A percentile compares a stretch with the other conserved stretches of the same genome.
These are phyloP conservation scores for Spodoptera littoralis DNA, from an alignment of 2,888 invertebrate genomes.

Conservation along the genomic window DNA sequence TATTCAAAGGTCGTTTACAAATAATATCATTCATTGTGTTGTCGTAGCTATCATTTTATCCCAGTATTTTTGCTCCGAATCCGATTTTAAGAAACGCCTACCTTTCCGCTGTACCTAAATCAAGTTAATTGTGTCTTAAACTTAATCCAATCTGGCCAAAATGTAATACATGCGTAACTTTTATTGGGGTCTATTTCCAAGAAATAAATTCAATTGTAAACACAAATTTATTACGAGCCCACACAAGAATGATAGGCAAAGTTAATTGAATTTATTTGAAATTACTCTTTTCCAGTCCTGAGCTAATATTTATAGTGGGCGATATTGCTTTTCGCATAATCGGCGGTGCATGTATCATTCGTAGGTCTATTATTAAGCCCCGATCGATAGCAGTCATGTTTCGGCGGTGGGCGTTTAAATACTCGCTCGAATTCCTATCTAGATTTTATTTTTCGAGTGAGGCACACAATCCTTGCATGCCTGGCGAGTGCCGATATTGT, in stretches of 20 bases:
- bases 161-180: conserved; percentile 13
- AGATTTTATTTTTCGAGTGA: conserved; percentile 44
- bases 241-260: conserved; percentile 42
- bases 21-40: too few species aligned
- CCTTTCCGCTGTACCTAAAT: too few species aligned
- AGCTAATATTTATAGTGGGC: conserved; percentile 45
- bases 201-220: conserved; percentile 39
- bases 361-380: conserved; percentile 52
- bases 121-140: too few species aligned
- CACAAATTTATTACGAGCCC: conserved; percentile 33
- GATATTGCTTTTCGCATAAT: conserved; percentile 54
- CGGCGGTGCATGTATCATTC: conserved; percentile 47
- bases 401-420: conserved; percentile 39
- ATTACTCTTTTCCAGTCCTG: conserved; percentile 44
- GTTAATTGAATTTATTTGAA: conserved; percentile 52
- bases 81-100: too few species aligned
- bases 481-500: conserved; percentile 11
- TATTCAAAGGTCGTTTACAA: too few species aligned
- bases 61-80: too few species aligned
- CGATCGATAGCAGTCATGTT: conserved; percentile 53
- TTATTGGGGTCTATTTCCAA: conserved; percentile 9
- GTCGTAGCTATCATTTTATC: too few species aligned
- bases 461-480: conserved; percentile 20
- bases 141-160: conserved; percentile 13
- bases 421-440: conserved; percentile 40